Evolutionary conservation across 2,888 invertebrate species (phyloP).

Genomic region (Palloptera scutellata): DNA sequence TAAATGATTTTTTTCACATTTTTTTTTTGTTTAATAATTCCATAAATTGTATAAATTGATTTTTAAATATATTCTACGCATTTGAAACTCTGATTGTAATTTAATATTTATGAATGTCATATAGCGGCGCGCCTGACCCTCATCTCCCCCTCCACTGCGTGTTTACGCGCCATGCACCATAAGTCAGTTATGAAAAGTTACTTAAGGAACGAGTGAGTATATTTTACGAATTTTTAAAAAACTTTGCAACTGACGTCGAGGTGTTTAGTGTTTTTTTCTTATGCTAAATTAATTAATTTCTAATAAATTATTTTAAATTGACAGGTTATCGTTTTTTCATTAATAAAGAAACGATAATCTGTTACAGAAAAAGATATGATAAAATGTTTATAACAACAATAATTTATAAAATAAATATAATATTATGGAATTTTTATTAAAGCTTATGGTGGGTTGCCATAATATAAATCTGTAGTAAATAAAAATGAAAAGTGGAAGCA

Average conservation of each 20-base stretch:
- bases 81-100: constrained; percentile 22
- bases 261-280: constrained; percentile 1
- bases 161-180: background rate
- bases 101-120: constrained; percentile 29
- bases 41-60: constrained; percentile 33
- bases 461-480: too few relatives aligned
- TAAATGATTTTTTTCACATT: too few relatives aligned
- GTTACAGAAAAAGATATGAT: too few relatives aligned
- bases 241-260: background rate
- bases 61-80: constrained; percentile 27
- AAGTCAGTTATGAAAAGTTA: background rate
- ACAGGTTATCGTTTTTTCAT: constrained; percentile 33
- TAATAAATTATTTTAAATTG: constrained; percentile 34
- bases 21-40: constrained; percentile 12
- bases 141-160: background rate
- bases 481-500: too few relatives aligned
- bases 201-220: constrained; percentile 5
- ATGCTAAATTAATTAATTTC: constrained; percentile 24
- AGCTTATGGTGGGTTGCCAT: too few relatives aligned
- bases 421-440: too few relatives aligned
- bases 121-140: constrained; percentile 8
- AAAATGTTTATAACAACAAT: too few relatives aligned
- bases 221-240: constrained; percentile 12
- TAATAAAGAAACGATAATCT: constrained; percentile 20
- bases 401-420: too few relatives aligned